Conservation (phyloP, 2,888 invertebrate species). For the Eupithecia subfuscata region DNA sequence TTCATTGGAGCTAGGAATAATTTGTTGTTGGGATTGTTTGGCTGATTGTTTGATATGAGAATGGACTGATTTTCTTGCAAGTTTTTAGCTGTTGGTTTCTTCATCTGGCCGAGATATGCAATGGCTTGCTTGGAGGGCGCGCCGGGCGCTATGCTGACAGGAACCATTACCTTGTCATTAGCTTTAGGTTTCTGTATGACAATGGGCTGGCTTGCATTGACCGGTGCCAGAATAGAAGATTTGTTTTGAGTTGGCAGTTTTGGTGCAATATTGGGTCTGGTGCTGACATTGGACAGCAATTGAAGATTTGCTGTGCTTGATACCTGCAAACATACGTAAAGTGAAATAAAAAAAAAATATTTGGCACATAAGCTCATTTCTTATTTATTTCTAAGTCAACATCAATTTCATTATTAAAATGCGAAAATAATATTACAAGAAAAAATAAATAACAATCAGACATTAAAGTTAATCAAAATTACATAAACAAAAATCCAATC, state of each 20-base stretch:
- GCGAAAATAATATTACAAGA: neutral
- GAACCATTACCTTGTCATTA: constrained; percentile 79
- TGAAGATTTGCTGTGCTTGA: constrained; percentile 75
- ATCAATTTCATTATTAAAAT: neutral
- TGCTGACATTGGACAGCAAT: constrained; percentile 72
- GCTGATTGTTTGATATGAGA: constrained; percentile 76
- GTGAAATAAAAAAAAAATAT: neutral
- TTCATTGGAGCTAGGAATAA: constrained; percentile 83
- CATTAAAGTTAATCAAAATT: constrained; percentile 35
- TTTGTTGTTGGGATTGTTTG: constrained; percentile 77
- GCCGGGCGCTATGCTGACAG: constrained; percentile 75
- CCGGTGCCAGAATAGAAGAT: constrained; percentile 72
- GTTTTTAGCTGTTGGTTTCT: constrained; percentile 74
- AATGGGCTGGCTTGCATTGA: constrained; percentile 78
- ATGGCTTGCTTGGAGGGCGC: constrained; percentile 76
- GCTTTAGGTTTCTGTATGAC: constrained; percentile 83
- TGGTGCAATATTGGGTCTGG: constrained; percentile 75
- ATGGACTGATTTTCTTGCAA: constrained; percentile 75
- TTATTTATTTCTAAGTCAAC: neutral
- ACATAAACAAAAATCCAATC: constrained; percentile 30
- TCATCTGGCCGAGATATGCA: constrained; percentile 83
- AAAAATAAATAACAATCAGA: neutral
- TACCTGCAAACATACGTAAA: constrained; percentile 62
- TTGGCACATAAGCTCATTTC: neutral
- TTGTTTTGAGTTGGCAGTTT: constrained; percentile 69